These are phyloP conservation scores for Achatina immaculata DNA, from an alignment of 1,140 invertebrate species.

Conservation along the genomic window DNA sequence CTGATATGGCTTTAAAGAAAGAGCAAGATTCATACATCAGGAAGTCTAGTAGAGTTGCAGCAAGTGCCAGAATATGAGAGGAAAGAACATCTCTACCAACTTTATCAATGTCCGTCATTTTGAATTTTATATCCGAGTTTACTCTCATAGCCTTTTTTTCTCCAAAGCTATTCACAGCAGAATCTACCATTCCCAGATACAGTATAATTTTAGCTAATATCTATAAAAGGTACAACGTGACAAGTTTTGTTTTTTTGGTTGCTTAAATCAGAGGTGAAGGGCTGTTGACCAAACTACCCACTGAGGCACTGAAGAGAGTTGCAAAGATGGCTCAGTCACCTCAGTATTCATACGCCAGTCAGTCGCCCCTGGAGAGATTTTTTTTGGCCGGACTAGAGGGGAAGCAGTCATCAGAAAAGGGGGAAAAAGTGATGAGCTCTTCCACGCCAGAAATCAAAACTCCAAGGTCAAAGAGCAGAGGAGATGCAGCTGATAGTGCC, in stretches of 20 bases:
- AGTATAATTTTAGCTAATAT: too few species aligned
- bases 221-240: too few species aligned
- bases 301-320: slow-evolving; percentile 22
- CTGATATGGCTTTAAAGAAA: too few species aligned
- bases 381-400: slow-evolving; percentile 52
- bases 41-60: too few species aligned
- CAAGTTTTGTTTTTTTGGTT: slow-evolving; percentile 8
- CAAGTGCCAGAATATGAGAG: too few species aligned
- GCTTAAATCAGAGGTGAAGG: slow-evolving; percentile 16
- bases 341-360: slow-evolving; percentile 8
- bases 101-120: too few species aligned
- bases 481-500: slow-evolving; percentile 4
- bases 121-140: too few species aligned
- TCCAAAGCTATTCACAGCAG: too few species aligned
- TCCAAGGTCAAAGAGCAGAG: slow-evolving; percentile 41
- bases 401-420: slow-evolving; percentile 30
- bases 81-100: too few species aligned
- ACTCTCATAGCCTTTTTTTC: too few species aligned
- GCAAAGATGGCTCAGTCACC: neutral
- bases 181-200: too few species aligned
- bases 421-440: slow-evolving; percentile 21
- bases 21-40: too few species aligned
- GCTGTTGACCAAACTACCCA: slow-evolving; percentile 18
- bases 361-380: slow-evolving; percentile 48
- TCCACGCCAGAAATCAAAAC: slow-evolving; percentile 35